Percentiles rank a stretch among this genome's conserved stretches.
Conservation (phyloP, 2,888 invertebrate species). For the Epistrophe grossulariae region DNA sequence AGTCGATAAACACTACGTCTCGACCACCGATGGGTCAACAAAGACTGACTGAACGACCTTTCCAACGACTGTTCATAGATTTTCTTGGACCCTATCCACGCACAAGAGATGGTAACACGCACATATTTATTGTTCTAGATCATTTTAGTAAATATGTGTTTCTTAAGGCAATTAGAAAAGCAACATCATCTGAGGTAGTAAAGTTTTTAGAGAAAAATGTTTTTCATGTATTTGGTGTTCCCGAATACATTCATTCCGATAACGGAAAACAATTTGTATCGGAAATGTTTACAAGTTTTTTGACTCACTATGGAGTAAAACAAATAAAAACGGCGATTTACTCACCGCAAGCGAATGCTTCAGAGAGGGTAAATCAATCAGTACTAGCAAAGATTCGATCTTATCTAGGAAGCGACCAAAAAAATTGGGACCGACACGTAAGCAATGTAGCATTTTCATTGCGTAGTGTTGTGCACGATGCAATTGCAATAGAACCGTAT, state of each 20-base stretch:
- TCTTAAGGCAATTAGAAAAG: too few species aligned
- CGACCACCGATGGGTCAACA: neutral
- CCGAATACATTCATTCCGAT: too few species aligned
- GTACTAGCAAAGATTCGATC: constrained; percentile 38
- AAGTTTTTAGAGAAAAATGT: too few species aligned
- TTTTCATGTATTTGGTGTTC: too few species aligned
- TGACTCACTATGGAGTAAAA: too few species aligned
- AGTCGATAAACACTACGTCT: neutral
- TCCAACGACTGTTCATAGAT: constrained; percentile 7
- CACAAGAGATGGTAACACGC: too few species aligned
- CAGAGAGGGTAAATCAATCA: constrained; percentile 44
- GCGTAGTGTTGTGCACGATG: constrained; percentile 44
- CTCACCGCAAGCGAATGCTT: constrained; percentile 57
- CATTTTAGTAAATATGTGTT: too few species aligned
- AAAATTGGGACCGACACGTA: constrained; percentile 43
- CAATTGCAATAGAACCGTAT: constrained; percentile 54
- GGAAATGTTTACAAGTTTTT: too few species aligned
- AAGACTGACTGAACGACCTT: constrained; percentile 5
- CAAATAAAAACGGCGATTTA: constrained; percentile 47
- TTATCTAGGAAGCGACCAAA: constrained; percentile 37
- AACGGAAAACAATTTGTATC: too few species aligned
- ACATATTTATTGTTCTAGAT: too few species aligned
- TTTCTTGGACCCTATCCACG: too few species aligned
- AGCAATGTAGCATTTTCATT: constrained; percentile 40
- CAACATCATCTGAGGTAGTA: too few species aligned